Evolutionary conservation across 2,888 invertebrate genomes (phyloP), one percentile per base, ranked within the genome.

Genomic region (Dusona sp.): DNA sequence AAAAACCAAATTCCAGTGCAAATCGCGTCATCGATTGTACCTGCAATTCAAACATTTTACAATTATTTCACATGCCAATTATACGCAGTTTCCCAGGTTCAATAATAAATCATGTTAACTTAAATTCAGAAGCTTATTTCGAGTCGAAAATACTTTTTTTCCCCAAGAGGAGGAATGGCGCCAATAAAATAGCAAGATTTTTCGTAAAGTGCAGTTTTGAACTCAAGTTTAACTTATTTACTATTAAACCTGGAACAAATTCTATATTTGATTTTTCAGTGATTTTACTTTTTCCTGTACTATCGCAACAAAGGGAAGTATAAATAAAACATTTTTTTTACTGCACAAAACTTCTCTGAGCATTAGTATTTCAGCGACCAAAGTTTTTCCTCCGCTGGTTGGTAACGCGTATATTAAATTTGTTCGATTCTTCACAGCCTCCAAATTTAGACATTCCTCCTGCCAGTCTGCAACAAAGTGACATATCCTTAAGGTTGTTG

Each of bases 321-420:
- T 96, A 89, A 99, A 97, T 33, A 99, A 94, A 16, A 97, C 98
- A 95, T 99, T 98, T 90, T 96, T 97, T 91, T 97, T 96, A 79
- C 96, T 95, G 88, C 97, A 97, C 13, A 99, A 94, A 8, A 99
- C 95, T 95, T 99, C 98, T 65, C 97, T 95, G 25, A 99, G 94
- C 95, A 99, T 98, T 72, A 99, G 95, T 85, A 99, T 97, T 94
- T 99, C 99, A 0, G 99, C 99, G 16, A 99, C 99, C 42, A 99
- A 95, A 1, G 99, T 99, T 95, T 99, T 99, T 0, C 99, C 99
- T 1, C 99, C 99, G 92, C 99, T 99, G 0, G 99, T 99, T 0
- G 99, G 99, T 64, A 99, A 94, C 0, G 98, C 98, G 92, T 99
- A 98, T 85, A 99, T 97, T 65, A 99, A 95, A 95, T 99, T 99